These are phyloP conservation scores for Aphelenchoides bicaudatus DNA, from an alignment of 2,888 invertebrate species.

Conservation along the genomic window DNA sequence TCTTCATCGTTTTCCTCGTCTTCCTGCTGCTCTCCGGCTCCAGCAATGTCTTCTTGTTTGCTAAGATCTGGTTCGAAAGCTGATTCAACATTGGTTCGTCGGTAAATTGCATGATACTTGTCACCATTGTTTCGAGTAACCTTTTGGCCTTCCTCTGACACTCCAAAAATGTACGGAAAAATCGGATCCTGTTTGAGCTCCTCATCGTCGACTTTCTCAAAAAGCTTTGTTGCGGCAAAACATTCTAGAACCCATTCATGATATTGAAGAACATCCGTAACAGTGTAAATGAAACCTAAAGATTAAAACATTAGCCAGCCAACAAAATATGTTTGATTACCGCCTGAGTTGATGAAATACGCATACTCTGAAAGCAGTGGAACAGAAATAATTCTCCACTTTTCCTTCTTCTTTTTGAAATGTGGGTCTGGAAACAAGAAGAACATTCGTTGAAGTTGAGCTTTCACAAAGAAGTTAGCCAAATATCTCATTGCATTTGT, in stretches of 20 bases:
- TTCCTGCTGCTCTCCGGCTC: neutral
- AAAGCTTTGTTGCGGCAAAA: slow-evolving; percentile 83
- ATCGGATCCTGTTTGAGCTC: slow-evolving; percentile 68
- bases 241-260: slow-evolving; percentile 95
- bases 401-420: slow-evolving; percentile 96
- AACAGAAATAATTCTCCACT: slow-evolving; percentile 95
- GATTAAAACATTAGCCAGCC: neutral
- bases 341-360: slow-evolving; percentile 77
- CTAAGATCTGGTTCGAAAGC: slow-evolving; percentile 9
- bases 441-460: slow-evolving; percentile 77
- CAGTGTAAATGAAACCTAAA: slow-evolving; percentile 74
- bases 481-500: slow-evolving; percentile 99
- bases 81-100: slow-evolving; percentile 35
- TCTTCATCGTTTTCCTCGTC: slow-evolving; percentile 7
- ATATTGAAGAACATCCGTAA: slow-evolving; percentile 94
- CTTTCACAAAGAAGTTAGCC: slow-evolving; percentile 91
- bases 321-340: slow-evolving; percentile 27
- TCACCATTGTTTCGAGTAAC: slow-evolving; percentile 89
- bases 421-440: slow-evolving; percentile 98
- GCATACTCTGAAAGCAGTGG: slow-evolving; percentile 93
- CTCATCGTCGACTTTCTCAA: slow-evolving; percentile 62
- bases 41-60: neutral
- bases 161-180: slow-evolving; percentile 81
- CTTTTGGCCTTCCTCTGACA: slow-evolving; percentile 96
- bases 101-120: slow-evolving; percentile 77